These are phyloP conservation scores for Tetragnatha versicolor DNA, from an alignment of 1,140 invertebrate species.

Conservation along the genomic window DNA sequence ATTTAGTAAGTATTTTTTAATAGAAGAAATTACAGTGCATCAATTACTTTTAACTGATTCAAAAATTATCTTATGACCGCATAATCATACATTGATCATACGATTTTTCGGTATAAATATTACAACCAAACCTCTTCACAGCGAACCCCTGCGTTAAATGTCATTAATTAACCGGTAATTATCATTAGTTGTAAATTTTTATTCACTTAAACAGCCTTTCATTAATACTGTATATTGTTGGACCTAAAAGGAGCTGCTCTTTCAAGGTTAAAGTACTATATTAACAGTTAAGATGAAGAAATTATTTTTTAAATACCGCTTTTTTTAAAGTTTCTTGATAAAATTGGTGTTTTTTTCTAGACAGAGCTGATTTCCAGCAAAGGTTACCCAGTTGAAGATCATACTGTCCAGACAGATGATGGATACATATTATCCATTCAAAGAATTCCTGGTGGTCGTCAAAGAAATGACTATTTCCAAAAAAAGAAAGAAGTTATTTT, in stretches of 20 bases:
- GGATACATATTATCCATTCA: conserved; percentile 76
- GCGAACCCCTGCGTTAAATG: not conserved
- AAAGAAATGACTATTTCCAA: not conserved
- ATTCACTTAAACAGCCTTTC: not conserved
- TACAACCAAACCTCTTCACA: not conserved
- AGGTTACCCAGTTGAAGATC: conserved; percentile 45
- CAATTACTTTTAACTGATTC: not conserved
- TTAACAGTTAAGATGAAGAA: not conserved
- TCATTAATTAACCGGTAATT: not conserved
- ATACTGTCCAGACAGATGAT: conserved; percentile 71
- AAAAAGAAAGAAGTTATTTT: conserved; percentile 20
- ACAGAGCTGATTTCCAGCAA: conserved; percentile 36
- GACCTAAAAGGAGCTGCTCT: not conserved
- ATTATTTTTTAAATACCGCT: not conserved
- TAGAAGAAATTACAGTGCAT: not conserved
- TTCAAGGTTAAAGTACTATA: not conserved
- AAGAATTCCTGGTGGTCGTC: conserved; percentile 68
- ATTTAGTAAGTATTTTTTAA: too few species aligned
- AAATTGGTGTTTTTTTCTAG: not conserved
- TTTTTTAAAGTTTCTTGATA: not conserved
- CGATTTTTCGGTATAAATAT: not conserved
- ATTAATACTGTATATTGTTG: not conserved
- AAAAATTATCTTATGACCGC: not conserved
- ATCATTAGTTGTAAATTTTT: not conserved
- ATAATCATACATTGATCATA: not conserved